Evolutionary conservation across 2,888 invertebrate genomes (phyloP), one percentile per base, ranked within the genome.

Genomic region (Xiphydria camelus): DNA sequence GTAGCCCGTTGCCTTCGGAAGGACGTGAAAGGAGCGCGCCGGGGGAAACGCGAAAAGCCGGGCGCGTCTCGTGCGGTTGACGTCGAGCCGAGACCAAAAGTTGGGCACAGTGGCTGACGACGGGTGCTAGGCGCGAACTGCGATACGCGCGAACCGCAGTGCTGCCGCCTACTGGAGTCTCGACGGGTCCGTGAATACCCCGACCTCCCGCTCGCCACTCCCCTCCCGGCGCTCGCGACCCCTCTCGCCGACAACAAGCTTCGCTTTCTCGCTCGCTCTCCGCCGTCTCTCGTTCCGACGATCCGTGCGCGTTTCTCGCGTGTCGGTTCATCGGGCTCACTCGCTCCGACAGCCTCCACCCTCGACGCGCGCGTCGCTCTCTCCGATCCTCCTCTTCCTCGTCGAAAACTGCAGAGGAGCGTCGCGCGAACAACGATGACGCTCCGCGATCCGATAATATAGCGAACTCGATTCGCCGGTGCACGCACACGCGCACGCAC

Each of bases 121-220:
- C n/a, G n/a, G n/a, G n/a, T n/a, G n/a, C n/a, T n/a, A n/a, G 50
- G 67, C 64, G 56, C 60, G 51, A 63, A 65, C 64, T 66, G 67
- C 68, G 73, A 70, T 70, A 68, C 71, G 68, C 71, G 66, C 71
- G 64, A 66, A 63, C 65, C 73, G 71, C 73, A 72, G 74, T 74
- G 74, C 74, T 74, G 74, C 74, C 74, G 73, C 67, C 74, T 75
- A 74, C 74, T 74, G 74, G 74, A 50, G 57, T 46, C 46, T 52
- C 49, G 47, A 26, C 33, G 49, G 59, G 55, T 56, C 54, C 55
- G 48, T 55, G 48, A 47, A 43, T 51, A 40, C 47, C 55, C 52
- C 50, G 78, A 77, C 77, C 77, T 76, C 73, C 76, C 70, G 68
- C 73, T 75, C 76, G 75, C 76, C 33, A 20, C 48, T 41, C 46